Evolutionary conservation across 2,888 invertebrate species (phyloP).

Genomic region (Diarsia dahlii): DNA sequence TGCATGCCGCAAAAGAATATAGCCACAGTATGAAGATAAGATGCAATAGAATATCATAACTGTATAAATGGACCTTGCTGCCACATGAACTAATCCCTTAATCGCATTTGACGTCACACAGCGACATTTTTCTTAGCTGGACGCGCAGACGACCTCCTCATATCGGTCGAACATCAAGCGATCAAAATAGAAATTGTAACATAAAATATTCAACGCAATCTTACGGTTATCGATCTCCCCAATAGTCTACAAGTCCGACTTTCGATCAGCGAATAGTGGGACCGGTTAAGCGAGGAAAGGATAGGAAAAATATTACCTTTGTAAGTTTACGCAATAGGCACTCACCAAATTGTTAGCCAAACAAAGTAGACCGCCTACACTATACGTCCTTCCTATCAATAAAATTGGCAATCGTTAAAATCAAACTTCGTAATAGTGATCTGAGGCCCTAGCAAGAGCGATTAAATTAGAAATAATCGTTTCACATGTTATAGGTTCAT

Average conservation of each 20-base stretch:
- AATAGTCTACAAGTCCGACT: background rate
- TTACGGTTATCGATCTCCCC: conserved; percentile 6
- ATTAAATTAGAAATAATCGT: background rate
- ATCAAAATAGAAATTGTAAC: conserved; percentile 17
- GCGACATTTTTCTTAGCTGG: conserved; percentile 20
- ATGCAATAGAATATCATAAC: conserved; percentile 12
- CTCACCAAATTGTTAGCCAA: conserved; percentile 24
- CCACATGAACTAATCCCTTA: conserved; percentile 38
- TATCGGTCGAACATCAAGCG: conserved; percentile 7
- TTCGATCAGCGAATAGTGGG: conserved; percentile 4
- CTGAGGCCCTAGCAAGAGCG: background rate
- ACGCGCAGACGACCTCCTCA: conserved; percentile 2
- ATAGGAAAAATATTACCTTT: background rate
- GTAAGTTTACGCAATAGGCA: background rate
- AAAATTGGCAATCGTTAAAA: conserved; percentile 25
- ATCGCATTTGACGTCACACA: conserved; percentile 38
- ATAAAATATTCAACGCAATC: conserved; percentile 31
- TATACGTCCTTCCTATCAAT: background rate
- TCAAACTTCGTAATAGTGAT: conserved; percentile 3
- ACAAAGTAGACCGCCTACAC: background rate
- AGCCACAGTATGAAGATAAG: background rate
- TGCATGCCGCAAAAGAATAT: background rate
- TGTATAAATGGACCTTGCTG: conserved; percentile 19
- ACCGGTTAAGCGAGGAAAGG: background rate
- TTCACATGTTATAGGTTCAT: no score